Conservation (phyloP, 1,140 invertebrate genomes). For the Oryzaephilus surinamensis region DNA sequence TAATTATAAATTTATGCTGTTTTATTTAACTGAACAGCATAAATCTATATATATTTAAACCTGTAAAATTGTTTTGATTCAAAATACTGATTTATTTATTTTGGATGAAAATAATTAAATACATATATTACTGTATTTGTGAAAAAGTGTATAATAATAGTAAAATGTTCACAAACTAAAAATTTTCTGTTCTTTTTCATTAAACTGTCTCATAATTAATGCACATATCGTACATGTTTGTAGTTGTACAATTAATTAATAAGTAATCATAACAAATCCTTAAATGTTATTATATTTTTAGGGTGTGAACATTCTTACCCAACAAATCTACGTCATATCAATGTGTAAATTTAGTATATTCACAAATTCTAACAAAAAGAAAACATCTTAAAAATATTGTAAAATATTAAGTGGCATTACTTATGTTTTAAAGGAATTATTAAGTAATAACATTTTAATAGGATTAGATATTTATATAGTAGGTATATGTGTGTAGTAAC, state of each 20-base stretch:
- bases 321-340: slow-evolving; percentile 31
- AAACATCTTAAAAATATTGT: slow-evolving; percentile 11
- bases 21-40: too few species aligned
- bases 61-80: too few species aligned
- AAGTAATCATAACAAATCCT: not conserved
- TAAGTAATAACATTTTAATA: slow-evolving; percentile 18
- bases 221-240: slow-evolving; percentile 10
- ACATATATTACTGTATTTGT: slow-evolving; percentile 8
- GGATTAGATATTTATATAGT: slow-evolving; percentile 25
- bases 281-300: slow-evolving; percentile 15
- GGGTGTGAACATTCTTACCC: slow-evolving; percentile 21
- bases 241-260: slow-evolving; percentile 5
- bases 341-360: slow-evolving; percentile 18
- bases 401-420: too few species aligned
- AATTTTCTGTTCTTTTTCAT: not conserved
- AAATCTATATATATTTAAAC: too few species aligned
- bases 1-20: too few species aligned
- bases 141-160: slow-evolving; percentile 6
- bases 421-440: not conserved
- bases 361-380: slow-evolving; percentile 12
- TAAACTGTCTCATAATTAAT: slow-evolving; percentile 13
- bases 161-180: slow-evolving; percentile 17
- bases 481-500: slow-evolving; percentile 38
- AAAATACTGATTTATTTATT: too few species aligned
- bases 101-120: not conserved